Base-by-base conservation (phyloP, 2,113 vertebrate species). In the Marcusenius ussheri region DNA sequence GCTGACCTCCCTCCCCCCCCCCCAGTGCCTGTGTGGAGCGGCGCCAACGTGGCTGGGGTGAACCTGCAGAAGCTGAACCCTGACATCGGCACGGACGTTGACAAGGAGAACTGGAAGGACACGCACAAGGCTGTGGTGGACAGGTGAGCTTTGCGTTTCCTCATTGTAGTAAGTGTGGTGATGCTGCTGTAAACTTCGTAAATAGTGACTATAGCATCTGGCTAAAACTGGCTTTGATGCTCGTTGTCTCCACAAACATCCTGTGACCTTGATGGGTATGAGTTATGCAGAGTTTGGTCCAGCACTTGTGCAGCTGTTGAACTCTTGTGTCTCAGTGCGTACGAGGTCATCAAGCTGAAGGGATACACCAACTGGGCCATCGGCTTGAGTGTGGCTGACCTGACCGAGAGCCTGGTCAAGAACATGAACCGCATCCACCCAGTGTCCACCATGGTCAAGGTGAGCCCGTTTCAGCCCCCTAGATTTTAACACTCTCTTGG, bases 291-390 rank as follows among this genome's bases (percentile, higher is more conserved):
- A 3, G 1, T 27, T 19, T 9, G 19, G 27, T 17, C 17, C 35
- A 58, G 86, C 35, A 21, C 15, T 45, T 45, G 17, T 19, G 31
- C 5, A 62, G 39, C 39, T 45, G 45, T 39, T 58, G 51, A 42
- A 58, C 39, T 5, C 5, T 53, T 27, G 50, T 80, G 89, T 91
- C 19, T 11, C 90, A 99, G 98, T 95, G 98, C 98, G 66, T 99
- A 99, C 0, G 98, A 99, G 91, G 97, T 99, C 90, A 99, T 99
- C 95, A 99, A 92, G 92, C 97, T 99, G 31, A 99, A 99, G 94
- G 98, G 98, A 1, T 99, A 99, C 92, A 99, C 98, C 53, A 99
- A 99, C 96, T 99, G 98, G 98, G 98, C 98, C 91, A 99, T 99
- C 91, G 98, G 98, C 46, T 91, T 99, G 84, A 99, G 98, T 2